Base-by-base conservation (phyloP, 1,140 invertebrate genomes). In the Drosophila takahashii region DNA sequence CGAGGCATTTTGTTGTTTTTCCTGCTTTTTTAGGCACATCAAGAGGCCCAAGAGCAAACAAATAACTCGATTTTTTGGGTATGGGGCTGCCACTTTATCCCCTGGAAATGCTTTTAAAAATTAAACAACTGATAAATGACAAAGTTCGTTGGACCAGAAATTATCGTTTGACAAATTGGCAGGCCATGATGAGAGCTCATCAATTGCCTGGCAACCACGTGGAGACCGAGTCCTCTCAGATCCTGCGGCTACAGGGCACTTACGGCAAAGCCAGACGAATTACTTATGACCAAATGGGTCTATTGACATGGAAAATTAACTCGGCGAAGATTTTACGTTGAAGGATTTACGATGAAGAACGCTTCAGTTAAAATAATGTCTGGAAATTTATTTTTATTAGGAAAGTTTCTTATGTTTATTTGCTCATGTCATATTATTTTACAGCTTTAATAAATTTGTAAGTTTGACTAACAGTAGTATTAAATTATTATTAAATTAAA, bases 121-220 rank as follows among this genome's bases (percentile, higher is more conserved):
- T 86, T 81, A 81, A 85, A 62, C 69, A 86, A 62, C 73, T 86
- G 81, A 85, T 81, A 81, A 86, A 85, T 85, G 81, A 62, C 78
- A 86, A 78, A 78, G 77, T 86, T 81, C 70, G 74, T 45, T 81
- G 62, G 75, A 54, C 56, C 83, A 81, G 59, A 85, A 70, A 86
- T 86, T 86, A 85, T 85, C 78, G 74, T 44, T 66, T 85, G 79
- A 86, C 83, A 85, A 85, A 85, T 85, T 81, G 74, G 26, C 51
- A 61, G 64, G 29, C 58, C 73, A 39, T 47, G 58, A 85, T 74
- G 64, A 58, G 62, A 51, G 37, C 60, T 60, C 73, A 85, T 85
- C 81, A 75, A 85, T 85, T 85, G 64, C 58, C 27, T 64, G 70
- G 71, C 70, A 74, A 74, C 70, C 71, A 64, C 47, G 42, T 48